Evolutionary conservation across 2,797 vertebrate genomes (phyloP), one percentile per base, ranked within the genome.

Genomic region (Triplophysa bombifrons): DNA sequence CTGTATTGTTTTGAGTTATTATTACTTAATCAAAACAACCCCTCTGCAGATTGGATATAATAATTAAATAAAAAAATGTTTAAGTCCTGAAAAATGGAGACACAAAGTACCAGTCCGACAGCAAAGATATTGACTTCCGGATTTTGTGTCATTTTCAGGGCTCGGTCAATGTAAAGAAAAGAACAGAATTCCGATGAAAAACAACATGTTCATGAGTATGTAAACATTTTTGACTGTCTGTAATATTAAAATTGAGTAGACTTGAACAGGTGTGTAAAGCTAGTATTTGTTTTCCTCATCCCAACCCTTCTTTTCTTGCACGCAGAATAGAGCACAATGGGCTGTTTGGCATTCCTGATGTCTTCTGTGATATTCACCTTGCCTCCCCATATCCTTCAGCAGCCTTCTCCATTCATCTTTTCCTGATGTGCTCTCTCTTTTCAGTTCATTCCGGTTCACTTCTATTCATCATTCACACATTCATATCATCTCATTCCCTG

Each of bases 311-410:
- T 16, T 30, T 56, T 41, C 16, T 68, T 72, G 14, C 14, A 72
- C n/a, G 19, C 48, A 82, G 53, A 77, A 58, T 67, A 12, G n/a
- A 30, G 0, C 48, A 61, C 27, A 75, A 64, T 64, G 34, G 60
- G 38, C 67, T 74, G 17, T 70, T 66, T 72, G 41, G 61, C 66
- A 82, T 85, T 83, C 61, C 50, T 72, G 70, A 74, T 60, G 63
- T 51, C 66, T 63, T 30, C 66, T 4, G 64, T 69, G 74, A 77
- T 56, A 58, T 64, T 76, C 66, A 63, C 20, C 58, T 61, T 71
- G n/a, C 56, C 71, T 58, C 38, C 55, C 63, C 69, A 38, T 27
- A 53, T 81, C 63, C 76, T 80, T 80, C 48, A 56, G 78, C 51
- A 50, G 48, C 20, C 51, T 19, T 53, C 41, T 20, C 66, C 48